Base-by-base conservation (phyloP, 2,113 vertebrate genomes). In the Mesoclemmys tuberculata region DNA sequence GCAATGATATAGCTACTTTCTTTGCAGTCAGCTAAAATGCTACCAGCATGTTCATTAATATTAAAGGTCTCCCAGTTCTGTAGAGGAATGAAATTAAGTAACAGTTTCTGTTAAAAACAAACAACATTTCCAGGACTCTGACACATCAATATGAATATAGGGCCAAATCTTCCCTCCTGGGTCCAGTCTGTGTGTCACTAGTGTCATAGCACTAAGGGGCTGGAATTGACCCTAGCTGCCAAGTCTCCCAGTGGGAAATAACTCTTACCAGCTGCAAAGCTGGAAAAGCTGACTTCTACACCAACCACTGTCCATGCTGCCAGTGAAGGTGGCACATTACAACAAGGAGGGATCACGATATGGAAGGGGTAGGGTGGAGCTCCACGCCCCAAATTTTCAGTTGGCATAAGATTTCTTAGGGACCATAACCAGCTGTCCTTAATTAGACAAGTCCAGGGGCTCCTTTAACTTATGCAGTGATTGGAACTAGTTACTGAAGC, bases 191-290 rank as follows among this genome's bases (percentile, higher is more conserved):
- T 71, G 9, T 10, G 19, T n/a, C 19, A 38, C n/a, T n/a, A 22
- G 64, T 46, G 46, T 46, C 1, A 44, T 0, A 0, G 4, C 31
- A 91, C 19, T 48, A 80, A 92, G 2, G 10, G 6, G 14, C 26
- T 77, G 24, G 84, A 46, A 71, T 2, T 64, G 35, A 13, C 22
- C 12, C 22, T 71, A 41, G 0, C 0, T 75, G 55, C 14, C 61
- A 90, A 89, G 18, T 8, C 35, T 5, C 52, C 27, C 10, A 55
- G 18, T 4, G 13, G 46, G 88, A 93, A 80, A 84, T 1, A 85
- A n/a, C 74, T 46, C 71, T 71, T 21, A 27, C 13, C 71, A 44
- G 71, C 38, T 14, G 5, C 6, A 75, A 44, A 75, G 41, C 11
- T 75, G 71, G 22, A 3, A 26, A 10, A 75, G 38, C 64, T 6